Percentiles rank a stretch among this genome's conserved stretches.
Evolutionary conservation across 2,888 invertebrate species (phyloP).

Genomic region (Yponomeuta cagnagella): DNA sequence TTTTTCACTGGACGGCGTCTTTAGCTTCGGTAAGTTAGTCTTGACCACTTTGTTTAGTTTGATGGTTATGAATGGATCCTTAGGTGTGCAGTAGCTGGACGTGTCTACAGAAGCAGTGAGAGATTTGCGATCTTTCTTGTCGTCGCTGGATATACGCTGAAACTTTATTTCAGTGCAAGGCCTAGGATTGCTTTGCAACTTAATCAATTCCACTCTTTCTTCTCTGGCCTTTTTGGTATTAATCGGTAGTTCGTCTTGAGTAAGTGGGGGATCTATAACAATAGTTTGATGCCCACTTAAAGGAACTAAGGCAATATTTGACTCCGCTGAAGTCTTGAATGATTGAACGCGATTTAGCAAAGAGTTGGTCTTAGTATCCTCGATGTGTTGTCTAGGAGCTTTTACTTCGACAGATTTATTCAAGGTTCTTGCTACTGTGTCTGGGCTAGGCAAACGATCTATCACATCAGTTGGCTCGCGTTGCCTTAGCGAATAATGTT

Average conservation of each 20-base stretch:
- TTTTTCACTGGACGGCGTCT: constrained; percentile 53
- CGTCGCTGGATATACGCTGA: constrained; percentile 16
- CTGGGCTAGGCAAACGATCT: constrained; percentile 58
- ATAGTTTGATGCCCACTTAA: constrained; percentile 73
- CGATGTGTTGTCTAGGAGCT: constrained; percentile 26
- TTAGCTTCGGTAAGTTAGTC: constrained; percentile 61
- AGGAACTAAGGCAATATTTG: constrained; percentile 65
- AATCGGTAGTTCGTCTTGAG: constrained; percentile 31
- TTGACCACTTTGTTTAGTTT: constrained; percentile 67
- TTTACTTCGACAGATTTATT: constrained; percentile 33
- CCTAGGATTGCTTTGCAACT: constrained; percentile 18
- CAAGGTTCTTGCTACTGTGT: constrained; percentile 42
- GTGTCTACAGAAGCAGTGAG: constrained; percentile 39
- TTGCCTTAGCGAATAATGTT: constrained; percentile 69
- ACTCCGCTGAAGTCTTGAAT: constrained; percentile 65
- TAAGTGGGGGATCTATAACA: constrained; percentile 63
- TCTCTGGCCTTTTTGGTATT: background rate
- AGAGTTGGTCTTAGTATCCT: constrained; percentile 49
- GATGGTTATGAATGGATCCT: constrained; percentile 65
- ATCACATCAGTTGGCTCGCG: constrained; percentile 58
- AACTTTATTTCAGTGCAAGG: constrained; percentile 13
- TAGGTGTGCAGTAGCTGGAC: constrained; percentile 48
- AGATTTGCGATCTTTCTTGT: constrained; percentile 26
- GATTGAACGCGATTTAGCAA: constrained; percentile 63
- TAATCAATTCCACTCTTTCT: background rate